Evolutionary conservation across 2,888 invertebrate genomes (phyloP).

Genomic region (Aromia moschata): DNA sequence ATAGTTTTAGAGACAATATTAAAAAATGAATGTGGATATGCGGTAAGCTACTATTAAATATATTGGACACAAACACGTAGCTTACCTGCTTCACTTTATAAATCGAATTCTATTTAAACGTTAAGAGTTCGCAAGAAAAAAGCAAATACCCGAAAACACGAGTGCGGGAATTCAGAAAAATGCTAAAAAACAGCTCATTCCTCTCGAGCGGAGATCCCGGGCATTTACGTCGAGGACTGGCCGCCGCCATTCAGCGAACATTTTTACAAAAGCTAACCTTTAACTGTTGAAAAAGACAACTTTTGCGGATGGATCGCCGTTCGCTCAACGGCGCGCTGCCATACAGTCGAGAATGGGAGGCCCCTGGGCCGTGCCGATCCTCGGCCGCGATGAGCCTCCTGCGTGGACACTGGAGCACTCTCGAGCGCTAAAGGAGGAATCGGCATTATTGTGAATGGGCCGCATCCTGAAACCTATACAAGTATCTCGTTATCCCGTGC

Average conservation of each 20-base stretch:
- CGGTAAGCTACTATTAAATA: too few species aligned
- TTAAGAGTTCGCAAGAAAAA: too few species aligned
- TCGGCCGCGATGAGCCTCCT: conserved; percentile 47
- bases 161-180: neutral
- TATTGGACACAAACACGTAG: too few species aligned
- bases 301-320: conserved; percentile 19
- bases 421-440: conserved; percentile 49
- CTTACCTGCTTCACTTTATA: too few species aligned
- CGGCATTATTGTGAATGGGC: conserved; percentile 47
- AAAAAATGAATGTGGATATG: too few species aligned
- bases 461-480: conserved; percentile 56
- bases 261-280: conserved; percentile 41
- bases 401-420: conserved; percentile 52
- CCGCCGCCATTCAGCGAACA: conserved; percentile 29
- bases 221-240: conserved; percentile 28
- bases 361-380: conserved; percentile 24
- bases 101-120: too few species aligned
- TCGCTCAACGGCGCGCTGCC: conserved; percentile 1
- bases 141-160: too few species aligned
- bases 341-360: conserved; percentile 31
- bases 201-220: conserved; percentile 2
- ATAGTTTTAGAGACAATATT: too few species aligned
- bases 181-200: conserved; percentile 9
- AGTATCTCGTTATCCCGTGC: conserved; percentile 58
- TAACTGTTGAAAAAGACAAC: conserved; percentile 45